phyloP scores from a whole-genome alignment of 1,140 invertebrate genomes.

The Drosophila eugracilis region DNA sequence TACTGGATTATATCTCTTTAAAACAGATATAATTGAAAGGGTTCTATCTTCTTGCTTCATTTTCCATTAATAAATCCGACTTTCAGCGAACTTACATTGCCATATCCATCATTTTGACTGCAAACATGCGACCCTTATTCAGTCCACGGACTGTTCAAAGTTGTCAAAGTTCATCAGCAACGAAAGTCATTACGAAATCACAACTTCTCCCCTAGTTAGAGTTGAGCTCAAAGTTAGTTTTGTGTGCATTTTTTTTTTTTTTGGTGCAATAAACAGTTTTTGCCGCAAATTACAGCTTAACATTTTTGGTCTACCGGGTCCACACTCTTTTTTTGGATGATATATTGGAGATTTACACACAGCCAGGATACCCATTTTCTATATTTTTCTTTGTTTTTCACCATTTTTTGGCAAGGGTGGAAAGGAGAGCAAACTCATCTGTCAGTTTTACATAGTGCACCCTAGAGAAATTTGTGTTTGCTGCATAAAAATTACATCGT shows the following conservation, averaged over 20 bases:
- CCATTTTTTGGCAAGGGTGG: neutral
- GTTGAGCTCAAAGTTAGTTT: constrained; percentile 39
- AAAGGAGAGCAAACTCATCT: constrained; percentile 59
- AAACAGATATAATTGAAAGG: too few species aligned
- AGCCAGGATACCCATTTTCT: constrained; percentile 7
- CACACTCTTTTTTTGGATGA: constrained; percentile 8
- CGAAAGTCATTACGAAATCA: constrained; percentile 46
- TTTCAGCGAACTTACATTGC: neutral
- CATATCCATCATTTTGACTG: constrained; percentile 23
- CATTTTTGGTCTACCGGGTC: constrained; percentile 13
- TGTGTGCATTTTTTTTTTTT: constrained; percentile 25
- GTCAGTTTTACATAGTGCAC: constrained; percentile 81
- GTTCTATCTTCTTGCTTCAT: neutral
- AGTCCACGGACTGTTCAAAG: constrained; percentile 18
- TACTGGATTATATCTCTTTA: too few species aligned
- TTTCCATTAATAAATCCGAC: neutral
- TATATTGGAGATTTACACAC: constrained; percentile 36
- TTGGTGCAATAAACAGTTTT: constrained; percentile 37
- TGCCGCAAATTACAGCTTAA: constrained; percentile 49
- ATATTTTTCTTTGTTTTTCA: constrained; percentile 45
- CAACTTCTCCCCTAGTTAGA: constrained; percentile 17
- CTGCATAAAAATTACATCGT: constrained; percentile 79
- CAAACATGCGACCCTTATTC: neutral
- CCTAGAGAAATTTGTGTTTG: constrained; percentile 79
- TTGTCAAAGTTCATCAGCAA: constrained; percentile 44